Evolutionary conservation across 2,113 vertebrate genomes (phyloP).

Genomic region (Prinia subflava): DNA sequence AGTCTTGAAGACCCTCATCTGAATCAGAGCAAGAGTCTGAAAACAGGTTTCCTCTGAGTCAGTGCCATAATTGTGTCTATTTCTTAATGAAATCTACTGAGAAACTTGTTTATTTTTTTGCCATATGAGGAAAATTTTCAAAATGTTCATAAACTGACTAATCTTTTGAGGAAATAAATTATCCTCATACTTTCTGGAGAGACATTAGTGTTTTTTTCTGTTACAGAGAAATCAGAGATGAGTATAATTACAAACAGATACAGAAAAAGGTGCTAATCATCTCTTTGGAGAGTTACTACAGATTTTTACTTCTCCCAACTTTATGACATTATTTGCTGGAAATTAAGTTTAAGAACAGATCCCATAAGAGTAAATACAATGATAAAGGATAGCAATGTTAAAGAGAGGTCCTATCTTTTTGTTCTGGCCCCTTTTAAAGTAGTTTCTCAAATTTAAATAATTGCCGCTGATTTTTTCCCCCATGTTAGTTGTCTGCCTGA

Average conservation of each 20-base stretch:
- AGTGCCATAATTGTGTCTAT: neutral
- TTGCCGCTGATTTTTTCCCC: neutral
- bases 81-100: neutral
- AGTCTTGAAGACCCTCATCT: neutral
- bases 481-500: neutral
- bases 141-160: neutral
- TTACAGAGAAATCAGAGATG: neutral
- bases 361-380: neutral
- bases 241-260: neutral
- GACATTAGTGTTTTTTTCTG: neutral
- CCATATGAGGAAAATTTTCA: neutral
- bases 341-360: neutral
- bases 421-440: neutral
- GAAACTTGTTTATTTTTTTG: neutral
- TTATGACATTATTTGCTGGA: neutral
- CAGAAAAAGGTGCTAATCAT: neutral
- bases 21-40: neutral
- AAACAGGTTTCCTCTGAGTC: neutral
- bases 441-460: neutral
- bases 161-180: neutral
- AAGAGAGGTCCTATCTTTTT: neutral
- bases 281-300: neutral
- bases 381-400: neutral
- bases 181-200: neutral
- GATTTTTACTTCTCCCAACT: neutral